phyloP scores from a whole-genome alignment of 2,797 vertebrate genomes.

The Galagoides demidoff region DNA sequence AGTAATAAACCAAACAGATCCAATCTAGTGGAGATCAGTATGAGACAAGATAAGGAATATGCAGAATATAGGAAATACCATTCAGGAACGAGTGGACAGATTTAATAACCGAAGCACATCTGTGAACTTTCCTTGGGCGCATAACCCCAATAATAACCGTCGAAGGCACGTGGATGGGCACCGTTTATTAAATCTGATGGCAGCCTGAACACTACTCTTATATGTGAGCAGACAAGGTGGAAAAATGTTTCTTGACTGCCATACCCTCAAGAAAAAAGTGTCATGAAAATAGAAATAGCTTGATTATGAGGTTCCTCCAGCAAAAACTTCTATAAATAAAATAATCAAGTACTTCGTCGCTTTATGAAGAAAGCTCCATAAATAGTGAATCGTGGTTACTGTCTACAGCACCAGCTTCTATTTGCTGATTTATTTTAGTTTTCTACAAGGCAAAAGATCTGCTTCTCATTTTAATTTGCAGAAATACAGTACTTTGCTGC shows the following conservation, averaged over 20 bases:
- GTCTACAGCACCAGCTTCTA: not conserved
- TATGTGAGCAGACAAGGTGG: not conserved
- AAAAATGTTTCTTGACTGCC: not conserved
- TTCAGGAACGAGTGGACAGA: not conserved
- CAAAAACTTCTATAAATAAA: conserved; percentile 33
- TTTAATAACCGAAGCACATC: conserved; percentile 22
- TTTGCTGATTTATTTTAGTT: not conserved
- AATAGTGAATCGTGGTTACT: not conserved
- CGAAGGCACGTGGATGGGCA: not conserved
- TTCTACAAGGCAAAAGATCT: not conserved
- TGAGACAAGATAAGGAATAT: not conserved
- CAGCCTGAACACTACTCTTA: not conserved
- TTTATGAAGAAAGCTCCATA: not conserved
- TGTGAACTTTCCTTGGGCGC: not conserved
- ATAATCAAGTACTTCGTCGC: conserved; percentile 1
- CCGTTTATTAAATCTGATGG: conserved; percentile 23
- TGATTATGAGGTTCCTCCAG: not conserved
- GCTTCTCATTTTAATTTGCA: conserved; percentile 50
- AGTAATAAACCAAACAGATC: not conserved
- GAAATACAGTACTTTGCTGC: not conserved
- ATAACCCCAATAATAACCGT: not conserved
- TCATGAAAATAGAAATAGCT: conserved; percentile 53
- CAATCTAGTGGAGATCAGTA: not conserved
- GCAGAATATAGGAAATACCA: not conserved
- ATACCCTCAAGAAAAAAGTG: not conserved